Evolutionary conservation across 2,888 invertebrate species (phyloP).

Genomic region (Melanostoma mellinum): DNA sequence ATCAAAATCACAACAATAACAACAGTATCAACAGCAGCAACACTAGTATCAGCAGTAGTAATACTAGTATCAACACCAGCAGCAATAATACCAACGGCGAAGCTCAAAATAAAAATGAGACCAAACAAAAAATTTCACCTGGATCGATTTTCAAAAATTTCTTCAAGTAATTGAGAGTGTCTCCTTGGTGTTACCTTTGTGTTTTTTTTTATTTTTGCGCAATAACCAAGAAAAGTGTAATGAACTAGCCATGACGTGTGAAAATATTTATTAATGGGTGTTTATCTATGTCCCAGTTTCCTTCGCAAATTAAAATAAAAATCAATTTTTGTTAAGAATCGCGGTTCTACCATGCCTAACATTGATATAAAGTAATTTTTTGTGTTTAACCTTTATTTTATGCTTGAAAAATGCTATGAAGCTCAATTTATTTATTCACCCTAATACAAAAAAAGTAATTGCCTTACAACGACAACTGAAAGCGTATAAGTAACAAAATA

Average conservation of each 20-base stretch:
- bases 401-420: too few relatives aligned
- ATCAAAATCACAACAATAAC: constrained; percentile 64
- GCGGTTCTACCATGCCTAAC: too few relatives aligned
- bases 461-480: too few relatives aligned
- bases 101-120: constrained; percentile 74
- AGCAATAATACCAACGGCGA: constrained; percentile 74
- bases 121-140: constrained; percentile 89
- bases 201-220: constrained; percentile 28
- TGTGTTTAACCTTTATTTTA: too few relatives aligned
- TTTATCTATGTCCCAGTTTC: constrained; percentile 1
- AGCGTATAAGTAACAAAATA: too few relatives aligned
- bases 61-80: constrained; percentile 69
- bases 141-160: constrained; percentile 97
- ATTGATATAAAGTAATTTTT: too few relatives aligned
- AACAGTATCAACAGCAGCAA: constrained; percentile 65
- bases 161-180: constrained; percentile 91
- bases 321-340: too few relatives aligned
- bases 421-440: too few relatives aligned
- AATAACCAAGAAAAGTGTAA: neutral
- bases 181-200: constrained; percentile 40
- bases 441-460: too few relatives aligned
- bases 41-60: constrained; percentile 53
- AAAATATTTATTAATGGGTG: constrained; percentile 9
- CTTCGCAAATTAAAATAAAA: neutral
- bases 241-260: constrained; percentile 2